A percentile compares a stretch with the other conserved stretches of the same genome.
Conservation (phyloP, 2,113 vertebrate species). For the Mionectes macconnelli region DNA sequence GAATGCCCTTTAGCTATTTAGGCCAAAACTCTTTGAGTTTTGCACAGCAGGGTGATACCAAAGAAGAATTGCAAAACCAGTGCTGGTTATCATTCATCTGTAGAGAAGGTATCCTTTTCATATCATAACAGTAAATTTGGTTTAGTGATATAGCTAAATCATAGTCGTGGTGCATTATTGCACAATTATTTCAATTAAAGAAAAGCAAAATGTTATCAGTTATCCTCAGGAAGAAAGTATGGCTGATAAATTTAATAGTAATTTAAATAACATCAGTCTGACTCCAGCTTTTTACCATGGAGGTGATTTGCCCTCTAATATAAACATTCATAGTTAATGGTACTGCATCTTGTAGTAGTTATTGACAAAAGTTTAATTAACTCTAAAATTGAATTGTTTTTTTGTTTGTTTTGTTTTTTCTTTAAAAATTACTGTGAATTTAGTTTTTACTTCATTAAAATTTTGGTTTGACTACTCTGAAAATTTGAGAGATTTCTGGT, state of each 20-base stretch:
- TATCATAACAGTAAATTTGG: neutral
- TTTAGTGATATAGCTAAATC: neutral
- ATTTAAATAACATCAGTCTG: neutral
- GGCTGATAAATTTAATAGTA: neutral
- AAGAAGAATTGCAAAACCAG: neutral
- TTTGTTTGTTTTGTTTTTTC: neutral
- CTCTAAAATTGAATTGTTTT: neutral
- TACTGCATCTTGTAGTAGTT: neutral
- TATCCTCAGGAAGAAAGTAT: neutral
- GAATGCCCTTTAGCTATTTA: neutral
- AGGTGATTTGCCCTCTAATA: neutral
- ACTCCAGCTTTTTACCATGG: neutral
- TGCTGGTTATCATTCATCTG: neutral
- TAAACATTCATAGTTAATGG: neutral
- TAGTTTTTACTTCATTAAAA: neutral
- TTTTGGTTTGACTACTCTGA: neutral
- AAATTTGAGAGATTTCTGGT: neutral
- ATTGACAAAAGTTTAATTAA: neutral
- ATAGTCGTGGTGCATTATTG: neutral
- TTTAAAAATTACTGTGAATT: neutral
- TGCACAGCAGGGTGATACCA: neutral
- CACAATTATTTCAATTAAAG: neutral
- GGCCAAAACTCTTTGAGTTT: neutral
- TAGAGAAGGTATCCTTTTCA: neutral
- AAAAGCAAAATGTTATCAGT: neutral